Evolutionary conservation across 2,113 vertebrate species (phyloP).

Genomic region (Sapayoa aenigma): DNA sequence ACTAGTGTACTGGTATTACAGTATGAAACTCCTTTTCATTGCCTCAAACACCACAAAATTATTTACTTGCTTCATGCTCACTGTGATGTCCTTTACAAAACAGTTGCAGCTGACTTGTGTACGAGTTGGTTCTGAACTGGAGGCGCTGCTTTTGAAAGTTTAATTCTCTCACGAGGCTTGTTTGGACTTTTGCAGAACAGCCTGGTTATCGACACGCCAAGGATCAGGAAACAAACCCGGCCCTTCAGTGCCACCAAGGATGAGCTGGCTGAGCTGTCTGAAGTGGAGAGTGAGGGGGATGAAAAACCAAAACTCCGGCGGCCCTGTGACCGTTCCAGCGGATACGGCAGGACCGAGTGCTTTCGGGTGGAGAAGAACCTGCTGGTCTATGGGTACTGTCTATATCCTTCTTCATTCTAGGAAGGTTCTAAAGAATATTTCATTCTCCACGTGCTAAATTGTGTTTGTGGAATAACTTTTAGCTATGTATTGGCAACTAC

Average conservation of each 20-base stretch:
- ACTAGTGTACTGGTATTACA: not conserved
- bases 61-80: not conserved
- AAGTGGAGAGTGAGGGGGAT: conserved; percentile 90
- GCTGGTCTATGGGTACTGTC: conserved; percentile 91
- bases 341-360: conserved; percentile 95
- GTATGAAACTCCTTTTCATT: not conserved
- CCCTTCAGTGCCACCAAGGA: conserved; percentile 97
- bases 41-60: not conserved
- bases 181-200: conserved; percentile 86
- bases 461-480: not conserved
- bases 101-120: not conserved
- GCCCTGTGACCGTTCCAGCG: conserved; percentile 87
- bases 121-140: not conserved
- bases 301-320: conserved; percentile 93
- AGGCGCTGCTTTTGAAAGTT: not conserved
- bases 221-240: conserved; percentile 94
- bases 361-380: conserved; percentile 98
- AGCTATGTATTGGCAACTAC: rapidly evolving
- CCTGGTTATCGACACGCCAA: conserved; percentile 96
- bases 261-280: conserved; percentile 93
- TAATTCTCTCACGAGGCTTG: not conserved
- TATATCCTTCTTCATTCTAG: not conserved
- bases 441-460: not conserved
- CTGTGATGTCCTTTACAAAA: not conserved
- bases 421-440: rapidly evolving